Conservation (phyloP, 2,797 vertebrate genomes). For the Pseudocheirus occidentalis region DNA sequence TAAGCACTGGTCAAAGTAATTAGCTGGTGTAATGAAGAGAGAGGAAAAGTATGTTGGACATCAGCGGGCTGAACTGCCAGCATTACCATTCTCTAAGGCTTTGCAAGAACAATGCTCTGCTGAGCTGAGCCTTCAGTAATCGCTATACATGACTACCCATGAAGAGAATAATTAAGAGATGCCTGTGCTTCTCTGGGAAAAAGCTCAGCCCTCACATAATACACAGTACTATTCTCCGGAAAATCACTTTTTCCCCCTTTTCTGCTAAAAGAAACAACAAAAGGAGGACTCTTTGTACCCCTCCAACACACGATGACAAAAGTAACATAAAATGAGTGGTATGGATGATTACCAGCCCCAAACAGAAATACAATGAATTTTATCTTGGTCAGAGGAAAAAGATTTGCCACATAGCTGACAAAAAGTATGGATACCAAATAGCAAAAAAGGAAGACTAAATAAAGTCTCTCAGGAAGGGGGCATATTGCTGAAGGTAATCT, state of each 20-base stretch:
- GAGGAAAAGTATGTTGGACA: slow-evolving; percentile 67
- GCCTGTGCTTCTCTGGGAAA: slow-evolving; percentile 81
- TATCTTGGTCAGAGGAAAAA: background rate
- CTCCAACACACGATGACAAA: background rate
- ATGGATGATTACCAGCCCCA: background rate
- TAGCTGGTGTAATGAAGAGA: slow-evolving; percentile 83
- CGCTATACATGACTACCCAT: slow-evolving; percentile 81
- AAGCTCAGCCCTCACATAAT: slow-evolving; percentile 58
- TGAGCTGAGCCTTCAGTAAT: slow-evolving; percentile 81
- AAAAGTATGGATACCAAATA: background rate
- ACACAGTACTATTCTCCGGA: slow-evolving; percentile 51
- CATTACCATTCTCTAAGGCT: slow-evolving; percentile 79
- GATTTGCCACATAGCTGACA: background rate
- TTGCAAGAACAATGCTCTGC: slow-evolving; percentile 71
- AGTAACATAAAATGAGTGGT: background rate
- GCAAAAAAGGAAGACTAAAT: background rate
- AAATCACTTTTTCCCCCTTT: slow-evolving; percentile 69
- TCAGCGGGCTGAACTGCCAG: slow-evolving; percentile 75
- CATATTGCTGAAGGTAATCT: background rate
- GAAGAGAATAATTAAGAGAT: slow-evolving; percentile 86
- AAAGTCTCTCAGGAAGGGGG: background rate
- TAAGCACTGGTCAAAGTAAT: slow-evolving; percentile 79
- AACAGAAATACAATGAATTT: background rate
- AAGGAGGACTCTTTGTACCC: background rate
- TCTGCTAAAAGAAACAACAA: slow-evolving; percentile 52